phyloP scores from a whole-genome alignment of 2,113 vertebrate species.

The Anhinga rufa region DNA sequence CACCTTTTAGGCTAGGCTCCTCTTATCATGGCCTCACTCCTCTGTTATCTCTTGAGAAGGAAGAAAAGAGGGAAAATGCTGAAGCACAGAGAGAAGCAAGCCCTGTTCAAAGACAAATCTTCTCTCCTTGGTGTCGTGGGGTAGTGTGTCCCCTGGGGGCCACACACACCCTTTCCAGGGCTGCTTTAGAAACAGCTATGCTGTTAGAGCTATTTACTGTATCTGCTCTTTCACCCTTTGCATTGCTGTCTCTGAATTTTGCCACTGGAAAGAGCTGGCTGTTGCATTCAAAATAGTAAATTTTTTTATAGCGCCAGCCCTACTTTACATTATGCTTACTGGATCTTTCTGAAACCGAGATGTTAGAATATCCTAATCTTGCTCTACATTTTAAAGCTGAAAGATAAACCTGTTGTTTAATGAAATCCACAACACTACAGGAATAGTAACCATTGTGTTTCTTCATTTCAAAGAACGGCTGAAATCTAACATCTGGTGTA shows the following conservation, averaged over 20 bases:
- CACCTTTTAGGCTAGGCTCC: not conserved
- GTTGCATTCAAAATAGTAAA: not conserved
- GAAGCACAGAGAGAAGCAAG: not conserved
- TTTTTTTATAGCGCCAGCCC: not conserved
- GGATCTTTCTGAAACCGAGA: slow-evolving; percentile 37
- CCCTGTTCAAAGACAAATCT: not conserved
- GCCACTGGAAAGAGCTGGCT: not conserved
- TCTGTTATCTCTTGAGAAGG: not conserved
- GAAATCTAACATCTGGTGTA: slow-evolving; percentile 59
- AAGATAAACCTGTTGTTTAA: slow-evolving; percentile 63
- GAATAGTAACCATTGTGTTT: slow-evolving; percentile 47
- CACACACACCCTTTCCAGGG: not conserved
- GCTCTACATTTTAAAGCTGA: slow-evolving; percentile 32
- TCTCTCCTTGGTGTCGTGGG: not conserved
- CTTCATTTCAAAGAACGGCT: slow-evolving; percentile 43
- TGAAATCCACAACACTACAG: slow-evolving; percentile 54
- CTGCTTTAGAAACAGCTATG: not conserved
- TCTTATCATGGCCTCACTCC: slow-evolving; percentile 2
- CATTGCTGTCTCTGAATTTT: not conserved
- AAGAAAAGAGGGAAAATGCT: not conserved
- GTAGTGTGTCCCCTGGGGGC: not conserved
- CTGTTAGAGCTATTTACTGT: not conserved
- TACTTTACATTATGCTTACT: not conserved
- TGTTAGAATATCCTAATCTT: slow-evolving; percentile 26
- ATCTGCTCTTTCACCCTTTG: not conserved